phyloP scores from a whole-genome alignment of 1,140 invertebrate genomes.

The Calycopis cecrops region DNA sequence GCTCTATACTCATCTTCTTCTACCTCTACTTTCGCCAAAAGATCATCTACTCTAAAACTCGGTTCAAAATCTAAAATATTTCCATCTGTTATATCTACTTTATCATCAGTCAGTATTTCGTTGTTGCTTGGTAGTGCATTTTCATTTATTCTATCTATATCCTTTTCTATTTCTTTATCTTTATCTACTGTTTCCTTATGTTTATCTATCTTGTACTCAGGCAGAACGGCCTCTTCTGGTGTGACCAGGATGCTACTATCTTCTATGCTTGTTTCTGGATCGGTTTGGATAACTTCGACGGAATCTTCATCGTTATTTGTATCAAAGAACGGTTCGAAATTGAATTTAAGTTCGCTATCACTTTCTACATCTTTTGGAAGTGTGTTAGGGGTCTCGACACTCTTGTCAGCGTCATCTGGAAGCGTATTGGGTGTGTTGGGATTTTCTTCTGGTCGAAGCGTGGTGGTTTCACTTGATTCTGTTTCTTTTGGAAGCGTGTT shows the following conservation, averaged over 20 bases:
- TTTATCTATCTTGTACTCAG: slow-evolving; percentile 16
- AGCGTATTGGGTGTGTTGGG: background rate
- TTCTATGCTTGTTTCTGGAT: slow-evolving; percentile 34
- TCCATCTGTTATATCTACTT: background rate
- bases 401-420: background rate
- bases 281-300: slow-evolving; percentile 26
- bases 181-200: slow-evolving; percentile 1
- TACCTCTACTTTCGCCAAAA: slow-evolving; percentile 1
- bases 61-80: background rate
- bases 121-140: background rate
- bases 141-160: background rate
- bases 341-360: slow-evolving; percentile 15
- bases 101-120: background rate
- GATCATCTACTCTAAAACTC: slow-evolving; percentile 26
- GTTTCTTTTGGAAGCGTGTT: background rate
- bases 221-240: slow-evolving; percentile 22
- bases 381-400: background rate
- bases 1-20: slow-evolving; percentile 18
- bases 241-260: slow-evolving; percentile 31
- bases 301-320: slow-evolving; percentile 25
- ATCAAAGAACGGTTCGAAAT: slow-evolving; percentile 28
- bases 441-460: background rate
- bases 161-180: background rate
- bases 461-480: background rate
- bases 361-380: slow-evolving; percentile 13